Evolutionary conservation across 2,888 invertebrate species (phyloP).

Genomic region (Amphipyra berbera): DNA sequence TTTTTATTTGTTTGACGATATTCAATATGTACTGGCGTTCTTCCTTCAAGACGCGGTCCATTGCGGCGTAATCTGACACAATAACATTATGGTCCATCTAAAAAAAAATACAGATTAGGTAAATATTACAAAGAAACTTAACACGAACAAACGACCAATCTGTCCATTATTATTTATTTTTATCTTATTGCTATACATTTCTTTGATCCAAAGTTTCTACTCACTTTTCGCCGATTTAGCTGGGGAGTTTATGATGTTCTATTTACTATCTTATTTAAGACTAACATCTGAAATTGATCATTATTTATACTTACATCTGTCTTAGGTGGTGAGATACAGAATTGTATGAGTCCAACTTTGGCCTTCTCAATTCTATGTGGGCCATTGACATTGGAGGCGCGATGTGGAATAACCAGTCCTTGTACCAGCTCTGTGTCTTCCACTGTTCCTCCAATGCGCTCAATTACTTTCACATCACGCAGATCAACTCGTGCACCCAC

Average conservation of each 20-base stretch:
- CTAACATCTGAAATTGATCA: neutral
- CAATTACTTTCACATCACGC: conserved; percentile 98
- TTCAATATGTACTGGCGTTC: conserved; percentile 99
- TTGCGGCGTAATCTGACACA: conserved; percentile 99
- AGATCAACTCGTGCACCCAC: conserved; percentile 96
- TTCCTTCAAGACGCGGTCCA: conserved; percentile 99
- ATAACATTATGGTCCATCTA: conserved; percentile 98
- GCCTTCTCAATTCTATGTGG: conserved; percentile 98
- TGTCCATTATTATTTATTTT: too few relatives aligned
- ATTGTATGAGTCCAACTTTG: conserved; percentile 99
- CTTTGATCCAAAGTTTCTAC: too few relatives aligned
- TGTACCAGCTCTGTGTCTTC: conserved; percentile 99
- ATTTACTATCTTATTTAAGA: too few relatives aligned
- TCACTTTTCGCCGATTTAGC: too few relatives aligned
- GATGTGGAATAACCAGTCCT: conserved; percentile 98
- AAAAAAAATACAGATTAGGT: conserved; percentile 5
- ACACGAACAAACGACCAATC: too few relatives aligned
- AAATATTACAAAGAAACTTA: neutral
- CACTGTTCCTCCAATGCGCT: conserved; percentile 98
- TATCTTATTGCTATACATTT: too few relatives aligned
- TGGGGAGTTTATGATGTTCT: too few relatives aligned
- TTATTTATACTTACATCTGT: conserved; percentile 94
- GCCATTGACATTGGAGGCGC: conserved; percentile 96
- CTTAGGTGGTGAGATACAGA: conserved; percentile 99
- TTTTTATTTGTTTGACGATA: conserved; percentile 99